Percentiles rank a stretch among this genome's conserved stretches.
These are phyloP conservation scores for Phycodurus eques DNA, from an alignment of 2,113 vertebrate species.

Conservation along the genomic window DNA sequence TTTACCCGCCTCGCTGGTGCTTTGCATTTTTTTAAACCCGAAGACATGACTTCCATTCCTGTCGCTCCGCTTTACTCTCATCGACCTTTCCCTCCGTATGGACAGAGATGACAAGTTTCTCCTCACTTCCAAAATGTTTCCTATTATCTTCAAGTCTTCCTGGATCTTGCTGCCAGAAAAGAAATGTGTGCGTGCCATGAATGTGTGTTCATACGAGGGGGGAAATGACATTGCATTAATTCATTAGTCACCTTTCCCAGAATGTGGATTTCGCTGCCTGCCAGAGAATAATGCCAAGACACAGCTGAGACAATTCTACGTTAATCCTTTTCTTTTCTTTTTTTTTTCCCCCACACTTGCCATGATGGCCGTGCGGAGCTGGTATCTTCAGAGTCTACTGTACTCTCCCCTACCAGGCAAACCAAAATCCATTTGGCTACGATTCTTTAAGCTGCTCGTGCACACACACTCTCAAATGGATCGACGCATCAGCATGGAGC, in stretches of 20 bases:
- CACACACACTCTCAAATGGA: conserved; percentile 25
- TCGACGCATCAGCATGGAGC: conserved; percentile 46
- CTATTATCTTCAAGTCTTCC: conserved; percentile 39
- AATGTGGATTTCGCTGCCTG: conserved; percentile 33
- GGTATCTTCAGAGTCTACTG: conserved; percentile 36
- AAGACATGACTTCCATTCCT: conserved; percentile 16
- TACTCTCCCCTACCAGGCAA: conserved; percentile 27
- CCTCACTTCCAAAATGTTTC: conserved; percentile 34
- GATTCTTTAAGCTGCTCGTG: conserved; percentile 18
- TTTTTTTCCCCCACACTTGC: conserved; percentile 35
- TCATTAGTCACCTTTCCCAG: background rate
- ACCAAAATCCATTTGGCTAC: conserved; percentile 49
- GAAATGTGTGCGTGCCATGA: conserved; percentile 9
- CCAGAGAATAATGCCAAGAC: conserved; percentile 43
- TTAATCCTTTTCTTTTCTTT: conserved; percentile 38
- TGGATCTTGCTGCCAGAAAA: conserved; percentile 19
- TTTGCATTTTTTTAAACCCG: conserved; percentile 6
- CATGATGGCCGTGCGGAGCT: conserved; percentile 31
- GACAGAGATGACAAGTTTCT: conserved; percentile 6
- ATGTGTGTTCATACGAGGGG: conserved; percentile 7
- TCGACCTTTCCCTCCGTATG: background rate
- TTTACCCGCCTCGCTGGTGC: background rate
- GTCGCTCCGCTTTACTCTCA: conserved; percentile 7
- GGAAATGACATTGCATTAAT: conserved; percentile 56
- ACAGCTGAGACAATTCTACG: conserved; percentile 43